A percentile compares a stretch with the other conserved stretches of the same genome.
phyloP scores from a whole-genome alignment of 1,140 invertebrate genomes.

The Temnothorax longispinosus region DNA sequence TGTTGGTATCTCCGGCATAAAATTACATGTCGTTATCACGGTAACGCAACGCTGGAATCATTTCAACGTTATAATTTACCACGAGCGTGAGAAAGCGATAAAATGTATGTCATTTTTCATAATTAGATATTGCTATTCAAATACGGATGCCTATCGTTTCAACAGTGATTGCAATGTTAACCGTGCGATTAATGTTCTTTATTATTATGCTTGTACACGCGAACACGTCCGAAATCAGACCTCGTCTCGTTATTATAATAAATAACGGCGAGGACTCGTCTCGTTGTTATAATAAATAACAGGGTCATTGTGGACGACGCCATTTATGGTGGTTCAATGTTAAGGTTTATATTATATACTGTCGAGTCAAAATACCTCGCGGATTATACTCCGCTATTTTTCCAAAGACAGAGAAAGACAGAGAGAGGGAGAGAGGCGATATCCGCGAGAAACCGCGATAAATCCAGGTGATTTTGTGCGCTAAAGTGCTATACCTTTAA shows the following conservation, averaged over 20 bases:
- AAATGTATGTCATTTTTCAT: slow-evolving; percentile 9
- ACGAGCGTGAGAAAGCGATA: background rate
- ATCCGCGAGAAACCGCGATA: background rate
- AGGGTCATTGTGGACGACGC: background rate
- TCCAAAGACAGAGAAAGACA: background rate
- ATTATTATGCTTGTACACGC: background rate
- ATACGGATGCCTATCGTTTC: background rate
- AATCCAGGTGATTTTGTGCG: slow-evolving; percentile 6
- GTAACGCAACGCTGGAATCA: background rate
- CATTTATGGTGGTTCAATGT: background rate
- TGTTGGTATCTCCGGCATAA: background rate
- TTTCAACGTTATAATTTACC: slow-evolving; percentile 1
- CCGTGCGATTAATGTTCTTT: background rate
- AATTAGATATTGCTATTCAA: slow-evolving; percentile 23
- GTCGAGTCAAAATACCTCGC: background rate
- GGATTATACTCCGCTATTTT: background rate
- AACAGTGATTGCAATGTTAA: slow-evolving; percentile 8
- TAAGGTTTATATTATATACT: background rate
- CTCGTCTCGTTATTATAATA: slow-evolving; percentile 7
- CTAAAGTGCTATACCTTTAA: slow-evolving; percentile 21
- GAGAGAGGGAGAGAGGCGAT: background rate
- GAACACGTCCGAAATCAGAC: background rate
- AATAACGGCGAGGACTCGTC: slow-evolving; percentile 21
- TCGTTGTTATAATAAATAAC: slow-evolving; percentile 22
- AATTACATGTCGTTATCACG: slow-evolving; percentile 7